A percentile compares a stretch with the other conserved stretches of the same genome.
Conservation (phyloP, 2,888 invertebrate species). For the Caenorhabditis macrosperma region DNA sequence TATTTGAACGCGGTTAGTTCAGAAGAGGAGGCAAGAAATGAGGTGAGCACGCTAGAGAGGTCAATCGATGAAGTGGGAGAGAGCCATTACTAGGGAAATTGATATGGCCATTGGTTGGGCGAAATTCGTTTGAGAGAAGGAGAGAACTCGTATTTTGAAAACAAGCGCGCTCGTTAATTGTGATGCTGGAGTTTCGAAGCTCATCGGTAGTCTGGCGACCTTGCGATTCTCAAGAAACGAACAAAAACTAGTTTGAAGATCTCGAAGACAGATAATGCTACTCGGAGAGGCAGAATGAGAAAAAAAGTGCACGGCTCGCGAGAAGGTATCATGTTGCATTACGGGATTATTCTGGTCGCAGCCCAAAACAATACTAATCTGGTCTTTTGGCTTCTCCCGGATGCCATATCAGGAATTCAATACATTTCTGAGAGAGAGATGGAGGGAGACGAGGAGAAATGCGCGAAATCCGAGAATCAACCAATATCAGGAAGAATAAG, state of each 20-base stretch:
- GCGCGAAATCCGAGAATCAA: slow-evolving; percentile 35
- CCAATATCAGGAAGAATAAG: not conserved
- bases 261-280: slow-evolving; percentile 14
- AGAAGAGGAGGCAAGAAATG: not conserved
- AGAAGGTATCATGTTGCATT: slow-evolving; percentile 44
- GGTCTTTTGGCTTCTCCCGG: not conserved
- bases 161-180: not conserved
- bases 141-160: not conserved
- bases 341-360: slow-evolving; percentile 25
- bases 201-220: not conserved
- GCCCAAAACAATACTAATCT: slow-evolving; percentile 37
- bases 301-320: slow-evolving; percentile 28
- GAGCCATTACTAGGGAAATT: not conserved
- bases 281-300: not conserved
- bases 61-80: not conserved
- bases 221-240: slow-evolving; percentile 2
- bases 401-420: slow-evolving; percentile 30
- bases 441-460: slow-evolving; percentile 3
- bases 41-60: slow-evolving; percentile 5
- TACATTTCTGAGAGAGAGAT: slow-evolving; percentile 19
- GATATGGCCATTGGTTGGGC: not conserved
- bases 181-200: not conserved
- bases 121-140: not conserved
- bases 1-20: slow-evolving; percentile 54
- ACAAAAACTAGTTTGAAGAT: slow-evolving; percentile 4